Evolutionary conservation across 2,888 invertebrate species (phyloP).

Genomic region (Drosophila planitibia): DNA sequence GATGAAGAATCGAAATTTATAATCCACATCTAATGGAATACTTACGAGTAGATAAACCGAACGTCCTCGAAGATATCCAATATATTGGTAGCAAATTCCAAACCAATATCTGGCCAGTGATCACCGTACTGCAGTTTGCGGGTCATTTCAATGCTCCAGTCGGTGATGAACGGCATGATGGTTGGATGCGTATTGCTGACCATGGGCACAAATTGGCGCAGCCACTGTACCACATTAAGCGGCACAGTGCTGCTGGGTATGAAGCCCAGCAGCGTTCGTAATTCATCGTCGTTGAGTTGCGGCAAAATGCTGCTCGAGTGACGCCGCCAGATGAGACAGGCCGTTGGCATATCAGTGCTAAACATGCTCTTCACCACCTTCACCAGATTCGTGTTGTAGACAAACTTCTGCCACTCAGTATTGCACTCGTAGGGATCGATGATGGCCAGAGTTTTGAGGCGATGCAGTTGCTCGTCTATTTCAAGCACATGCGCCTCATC

Average conservation of each 20-base stretch:
- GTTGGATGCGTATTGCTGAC: conserved; percentile 83
- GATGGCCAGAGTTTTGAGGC: conserved; percentile 83
- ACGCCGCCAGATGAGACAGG: conserved; percentile 84
- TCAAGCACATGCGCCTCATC: conserved; percentile 80
- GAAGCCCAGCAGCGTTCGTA: conserved; percentile 78
- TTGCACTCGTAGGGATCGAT: conserved; percentile 85
- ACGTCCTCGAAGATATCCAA: conserved; percentile 83
- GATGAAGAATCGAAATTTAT: background rate
- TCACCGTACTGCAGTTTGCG: conserved; percentile 82
- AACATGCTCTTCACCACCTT: conserved; percentile 81
- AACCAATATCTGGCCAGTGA: conserved; percentile 85
- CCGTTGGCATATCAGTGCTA: conserved; percentile 81
- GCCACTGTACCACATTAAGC: conserved; percentile 83
- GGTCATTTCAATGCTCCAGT: conserved; percentile 84
- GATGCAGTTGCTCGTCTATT: conserved; percentile 83
- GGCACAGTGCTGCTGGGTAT: conserved; percentile 83
- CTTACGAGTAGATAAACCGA: conserved; percentile 83
- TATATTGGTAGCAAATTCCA: conserved; percentile 84
- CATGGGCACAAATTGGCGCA: conserved; percentile 83
- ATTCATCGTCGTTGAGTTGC: conserved; percentile 73
- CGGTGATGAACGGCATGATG: conserved; percentile 82
- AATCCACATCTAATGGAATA: conserved; percentile 2
- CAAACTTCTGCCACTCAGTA: conserved; percentile 84
- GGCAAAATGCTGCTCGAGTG: conserved; percentile 83
- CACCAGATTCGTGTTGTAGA: conserved; percentile 82